Evolutionary conservation across 2,888 invertebrate species (phyloP).

Genomic region (Tiliacea aurago): DNA sequence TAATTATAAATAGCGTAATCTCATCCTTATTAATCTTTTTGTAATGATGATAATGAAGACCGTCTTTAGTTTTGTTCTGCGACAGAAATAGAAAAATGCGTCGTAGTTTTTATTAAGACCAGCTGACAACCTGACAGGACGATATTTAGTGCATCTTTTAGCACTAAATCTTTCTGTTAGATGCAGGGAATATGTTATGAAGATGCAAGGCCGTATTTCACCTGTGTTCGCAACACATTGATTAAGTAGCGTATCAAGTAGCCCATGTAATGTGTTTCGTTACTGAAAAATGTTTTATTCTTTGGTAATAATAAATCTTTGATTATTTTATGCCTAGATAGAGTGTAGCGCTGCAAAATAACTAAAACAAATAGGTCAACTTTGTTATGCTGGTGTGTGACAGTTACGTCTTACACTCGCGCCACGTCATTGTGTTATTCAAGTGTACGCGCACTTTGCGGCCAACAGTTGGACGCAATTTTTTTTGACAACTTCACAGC

Average conservation of each 20-base stretch:
- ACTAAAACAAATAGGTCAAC: no score
- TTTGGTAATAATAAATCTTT: conserved; percentile 9
- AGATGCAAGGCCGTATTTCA: conserved; percentile 29
- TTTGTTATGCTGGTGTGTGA: no score
- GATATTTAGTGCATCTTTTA: conserved; percentile 36
- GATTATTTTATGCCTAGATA: no score
- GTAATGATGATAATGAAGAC: background rate
- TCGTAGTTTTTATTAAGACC: background rate
- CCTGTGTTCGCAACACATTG: conserved; percentile 38
- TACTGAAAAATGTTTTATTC: conserved; percentile 9
- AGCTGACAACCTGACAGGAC: background rate
- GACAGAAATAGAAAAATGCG: background rate
- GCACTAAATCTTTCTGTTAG: conserved; percentile 37
- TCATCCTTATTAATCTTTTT: background rate
- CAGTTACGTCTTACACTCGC: no score
- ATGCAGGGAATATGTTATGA: conserved; percentile 25
- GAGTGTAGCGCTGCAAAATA: no score
- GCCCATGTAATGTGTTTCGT: conserved; percentile 34
- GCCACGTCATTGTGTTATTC: no score
- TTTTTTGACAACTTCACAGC: no score
- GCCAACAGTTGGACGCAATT: no score
- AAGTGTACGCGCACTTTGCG: no score
- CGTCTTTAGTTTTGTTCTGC: background rate
- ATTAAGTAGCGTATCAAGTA: conserved; percentile 55
- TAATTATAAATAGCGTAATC: background rate